Percentiles rank a stretch among this genome's conserved stretches.
Conservation (phyloP, 2,797 vertebrate species). For the Gallinago solitaria region DNA sequence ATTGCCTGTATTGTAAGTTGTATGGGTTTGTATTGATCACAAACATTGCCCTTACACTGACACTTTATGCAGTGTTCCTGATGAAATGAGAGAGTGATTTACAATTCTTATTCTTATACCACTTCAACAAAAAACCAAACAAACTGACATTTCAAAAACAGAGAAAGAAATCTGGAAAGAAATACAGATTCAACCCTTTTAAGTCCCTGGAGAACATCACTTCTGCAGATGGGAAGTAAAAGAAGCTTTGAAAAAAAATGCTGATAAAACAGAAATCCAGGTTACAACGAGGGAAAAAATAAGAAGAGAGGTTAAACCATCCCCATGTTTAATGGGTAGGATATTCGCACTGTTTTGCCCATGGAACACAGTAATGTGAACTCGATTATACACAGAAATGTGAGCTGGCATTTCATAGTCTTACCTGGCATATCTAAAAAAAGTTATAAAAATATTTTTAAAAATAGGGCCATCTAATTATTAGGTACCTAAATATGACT, state of each 20-base stretch:
- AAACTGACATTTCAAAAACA: background rate
- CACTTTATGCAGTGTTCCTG: background rate
- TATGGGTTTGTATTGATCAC: background rate
- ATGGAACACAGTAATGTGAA: fast-evolving
- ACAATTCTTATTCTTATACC: background rate
- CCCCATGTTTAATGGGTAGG: background rate
- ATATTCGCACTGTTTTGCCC: background rate
- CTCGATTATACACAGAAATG: background rate
- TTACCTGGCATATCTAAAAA: background rate
- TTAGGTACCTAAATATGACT: background rate
- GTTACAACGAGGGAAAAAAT: background rate
- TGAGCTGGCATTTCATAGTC: background rate
- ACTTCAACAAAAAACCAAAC: background rate
- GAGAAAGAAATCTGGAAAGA: background rate
- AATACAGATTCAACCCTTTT: background rate
- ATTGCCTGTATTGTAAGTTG: background rate
- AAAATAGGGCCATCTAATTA: background rate
- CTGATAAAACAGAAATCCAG: background rate
- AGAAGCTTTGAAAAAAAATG: background rate
- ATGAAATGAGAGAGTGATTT: background rate
- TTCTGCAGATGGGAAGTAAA: background rate
- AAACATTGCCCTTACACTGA: background rate
- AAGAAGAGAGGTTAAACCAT: background rate
- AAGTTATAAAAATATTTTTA: background rate
- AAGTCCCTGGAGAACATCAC: background rate